These are phyloP conservation scores for Polyommatus icarus DNA, from an alignment of 2,888 invertebrate genomes.

Conservation along the genomic window DNA sequence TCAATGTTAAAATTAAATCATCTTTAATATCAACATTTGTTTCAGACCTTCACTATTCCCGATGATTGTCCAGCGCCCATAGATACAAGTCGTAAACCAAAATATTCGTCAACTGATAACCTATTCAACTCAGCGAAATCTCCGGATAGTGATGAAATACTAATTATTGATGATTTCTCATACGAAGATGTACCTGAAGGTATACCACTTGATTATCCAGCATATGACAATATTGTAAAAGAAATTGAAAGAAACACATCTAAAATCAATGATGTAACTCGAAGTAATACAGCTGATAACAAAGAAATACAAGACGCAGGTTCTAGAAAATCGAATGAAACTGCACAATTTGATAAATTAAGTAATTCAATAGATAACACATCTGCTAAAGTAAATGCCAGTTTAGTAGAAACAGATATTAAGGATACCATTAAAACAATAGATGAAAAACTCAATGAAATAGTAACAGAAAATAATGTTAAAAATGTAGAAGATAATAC, in stretches of 20 bases:
- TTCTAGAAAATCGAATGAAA: not conserved
- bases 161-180: constrained; percentile 63
- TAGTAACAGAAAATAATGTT: constrained; percentile 25
- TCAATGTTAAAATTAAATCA: no score
- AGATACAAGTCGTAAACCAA: constrained; percentile 49
- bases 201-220: constrained; percentile 66
- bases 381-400: not conserved
- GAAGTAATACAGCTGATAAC: not conserved
- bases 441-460: not conserved
- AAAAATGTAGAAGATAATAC: constrained; percentile 32
- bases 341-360: not conserved
- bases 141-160: constrained; percentile 55
- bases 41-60: constrained; percentile 69
- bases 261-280: not conserved
- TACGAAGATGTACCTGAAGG: constrained; percentile 71
- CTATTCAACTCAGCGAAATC: constrained; percentile 63
- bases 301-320: not conserved
- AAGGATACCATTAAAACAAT: not conserved
- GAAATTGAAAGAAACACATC: constrained; percentile 32
- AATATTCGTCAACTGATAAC: constrained; percentile 59
- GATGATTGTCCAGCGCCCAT: constrained; percentile 68
- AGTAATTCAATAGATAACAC: not conserved
- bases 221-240: constrained; percentile 61
- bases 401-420: not conserved
- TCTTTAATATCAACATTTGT: not conserved